Conservation (phyloP, 35 echinoderm and acorn worm genomes). For the Ophiothrix spiculata region DNA sequence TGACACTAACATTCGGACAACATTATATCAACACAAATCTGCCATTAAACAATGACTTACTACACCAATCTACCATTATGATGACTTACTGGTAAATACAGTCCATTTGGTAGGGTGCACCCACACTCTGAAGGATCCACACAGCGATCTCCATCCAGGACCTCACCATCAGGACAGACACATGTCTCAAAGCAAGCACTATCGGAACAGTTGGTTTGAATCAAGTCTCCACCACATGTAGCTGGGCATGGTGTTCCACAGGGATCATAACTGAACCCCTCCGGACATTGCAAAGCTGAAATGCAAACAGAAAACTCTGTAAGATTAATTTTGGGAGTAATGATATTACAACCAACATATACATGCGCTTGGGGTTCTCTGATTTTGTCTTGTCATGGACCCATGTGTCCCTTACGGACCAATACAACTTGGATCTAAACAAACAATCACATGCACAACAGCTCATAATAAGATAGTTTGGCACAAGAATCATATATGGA, state of each 20-base stretch:
- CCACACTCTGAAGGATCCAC: slow-evolving; percentile 55
- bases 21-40: too few relatives aligned
- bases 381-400: slow-evolving; percentile 58
- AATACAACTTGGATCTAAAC: slow-evolving; percentile 55
- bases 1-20: too few relatives aligned
- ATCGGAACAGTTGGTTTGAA: slow-evolving; percentile 15
- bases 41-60: too few relatives aligned
- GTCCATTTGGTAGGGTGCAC: slow-evolving; percentile 50
- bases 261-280: slow-evolving; percentile 44
- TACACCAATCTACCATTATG: too few relatives aligned
- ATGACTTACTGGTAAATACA: slow-evolving; percentile 56
- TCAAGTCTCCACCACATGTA: slow-evolving; percentile 10
- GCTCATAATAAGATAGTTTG: slow-evolving; percentile 42
- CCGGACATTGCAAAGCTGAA: slow-evolving; percentile 50
- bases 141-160: too few relatives aligned
- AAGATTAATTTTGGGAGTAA: background rate
- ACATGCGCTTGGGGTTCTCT: too few relatives aligned
- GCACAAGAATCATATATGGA: slow-evolving; percentile 84
- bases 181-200: slow-evolving; percentile 57
- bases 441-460: slow-evolving; percentile 60
- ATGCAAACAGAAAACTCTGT: background rate
- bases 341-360: slow-evolving; percentile 64
- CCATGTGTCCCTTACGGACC: slow-evolving; percentile 53
- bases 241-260: too few relatives aligned
- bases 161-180: slow-evolving; percentile 47